Base-by-base conservation (phyloP, 2,888 invertebrate species). In the Cerastis rubricosa region DNA sequence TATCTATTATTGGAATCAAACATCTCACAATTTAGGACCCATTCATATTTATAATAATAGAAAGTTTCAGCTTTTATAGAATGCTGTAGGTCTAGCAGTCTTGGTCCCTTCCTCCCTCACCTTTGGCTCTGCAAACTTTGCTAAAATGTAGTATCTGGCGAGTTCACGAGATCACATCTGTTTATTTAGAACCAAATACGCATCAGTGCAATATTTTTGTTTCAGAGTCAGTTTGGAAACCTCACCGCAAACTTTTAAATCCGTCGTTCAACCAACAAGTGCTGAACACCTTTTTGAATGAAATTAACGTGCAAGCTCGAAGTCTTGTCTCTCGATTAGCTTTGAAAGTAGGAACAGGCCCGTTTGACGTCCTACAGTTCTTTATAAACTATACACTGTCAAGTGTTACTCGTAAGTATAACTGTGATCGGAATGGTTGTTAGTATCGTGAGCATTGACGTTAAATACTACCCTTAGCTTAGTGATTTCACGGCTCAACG, bases 171-270 rank as follows among this genome's bases (percentile, higher is more conserved):
- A 35, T 35, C 35, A 35, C 1, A 35, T 35, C 35, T 35, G 35
- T 35, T 35, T 35, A 35, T 25, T 57, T 25, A 25, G 12, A 57
- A 57, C 25, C 25, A 57, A 25, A 57, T 57, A 2, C 6, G 25
- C 7, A 40, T 8, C 6, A 29, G 17, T 29, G n/a, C 8, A 12
- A 25, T 35, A 1, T 22, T 64, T 72, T 45, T 76, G 6, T 54
- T 57, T 1, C 57, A 57, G 57, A 57, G 7, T 14, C 57, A 25
- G 57, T 57, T 57, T 57, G 57, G 57, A 57, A 57, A 57, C 7
- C 72, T 7, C 91, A 92, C 35, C 89, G 93, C 0, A 93, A 89
- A 63, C 65, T 91, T 4, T 75, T 94, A 17, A 90, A 83, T 25
- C 91, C 92, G 6, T 84, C 91, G 0, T 93, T 93, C 73, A 89